A percentile compares a stretch with the other conserved stretches of the same genome.
Conservation (phyloP, 1,140 invertebrate genomes). For the Triops cancriformis region DNA sequence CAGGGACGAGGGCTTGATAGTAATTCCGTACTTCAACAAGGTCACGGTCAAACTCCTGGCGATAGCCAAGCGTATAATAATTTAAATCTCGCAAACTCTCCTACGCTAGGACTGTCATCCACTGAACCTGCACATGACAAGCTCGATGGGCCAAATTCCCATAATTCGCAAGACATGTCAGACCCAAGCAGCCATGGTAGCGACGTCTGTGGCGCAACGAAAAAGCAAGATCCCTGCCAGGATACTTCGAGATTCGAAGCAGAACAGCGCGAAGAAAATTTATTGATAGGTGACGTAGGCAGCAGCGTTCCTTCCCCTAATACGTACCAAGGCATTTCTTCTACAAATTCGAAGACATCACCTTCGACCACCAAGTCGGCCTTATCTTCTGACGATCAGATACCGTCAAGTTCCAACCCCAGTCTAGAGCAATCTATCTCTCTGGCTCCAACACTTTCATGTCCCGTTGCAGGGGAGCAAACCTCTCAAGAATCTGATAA, state of each 20-base stretch:
- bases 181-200: background rate
- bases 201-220: background rate
- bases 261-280: background rate
- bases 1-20: background rate
- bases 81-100: background rate
- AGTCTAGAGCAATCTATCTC: background rate
- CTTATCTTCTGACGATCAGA: background rate
- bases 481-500: background rate
- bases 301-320: background rate
- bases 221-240: background rate
- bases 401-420: background rate
- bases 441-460: background rate
- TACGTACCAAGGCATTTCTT: background rate
- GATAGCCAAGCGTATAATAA: background rate
- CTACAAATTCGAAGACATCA: background rate
- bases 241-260: background rate
- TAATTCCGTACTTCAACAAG: background rate
- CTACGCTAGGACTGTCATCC: background rate
- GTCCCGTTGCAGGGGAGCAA: background rate
- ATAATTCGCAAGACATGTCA: background rate
- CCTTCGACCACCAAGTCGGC: background rate
- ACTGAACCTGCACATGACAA: background rate
- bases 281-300: background rate
- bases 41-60: background rate
- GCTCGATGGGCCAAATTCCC: background rate